Evolutionary conservation across 2,113 vertebrate species (phyloP).

Genomic region (Piaya cayana): DNA sequence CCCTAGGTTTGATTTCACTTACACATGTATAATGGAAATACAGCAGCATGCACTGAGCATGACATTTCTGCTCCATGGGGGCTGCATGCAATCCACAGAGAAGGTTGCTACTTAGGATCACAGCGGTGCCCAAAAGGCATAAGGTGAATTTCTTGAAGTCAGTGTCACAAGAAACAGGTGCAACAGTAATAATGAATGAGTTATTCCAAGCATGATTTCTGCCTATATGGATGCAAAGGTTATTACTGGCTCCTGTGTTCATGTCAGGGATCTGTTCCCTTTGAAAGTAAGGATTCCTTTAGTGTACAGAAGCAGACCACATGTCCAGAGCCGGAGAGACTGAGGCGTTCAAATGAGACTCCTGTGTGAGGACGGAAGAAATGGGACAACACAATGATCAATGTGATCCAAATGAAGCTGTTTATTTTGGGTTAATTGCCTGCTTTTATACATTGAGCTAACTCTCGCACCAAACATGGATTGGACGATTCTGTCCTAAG

Average conservation of each 20-base stretch:
- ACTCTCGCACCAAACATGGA: no score
- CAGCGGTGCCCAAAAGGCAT: not conserved
- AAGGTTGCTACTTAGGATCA: not conserved
- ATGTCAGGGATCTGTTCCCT: not conserved
- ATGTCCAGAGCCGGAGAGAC: not conserved
- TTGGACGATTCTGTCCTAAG: no score
- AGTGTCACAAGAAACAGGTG: not conserved
- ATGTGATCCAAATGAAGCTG: no score
- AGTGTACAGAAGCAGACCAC: fast-evolving
- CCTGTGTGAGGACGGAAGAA: no score
- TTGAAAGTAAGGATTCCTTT: not conserved
- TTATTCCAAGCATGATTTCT: not conserved
- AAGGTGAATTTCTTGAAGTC: not conserved
- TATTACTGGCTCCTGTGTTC: not conserved
- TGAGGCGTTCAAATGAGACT: not conserved
- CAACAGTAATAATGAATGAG: fast-evolving
- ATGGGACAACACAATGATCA: no score
- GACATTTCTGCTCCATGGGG: not conserved
- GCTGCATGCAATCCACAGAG: fast-evolving
- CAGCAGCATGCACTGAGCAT: fast-evolving
- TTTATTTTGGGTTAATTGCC: no score
- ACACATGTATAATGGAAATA: not conserved
- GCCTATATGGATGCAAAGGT: not conserved
- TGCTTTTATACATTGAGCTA: no score
- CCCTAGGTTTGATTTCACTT: slow-evolving; percentile 32